Evolutionary conservation across 2,888 invertebrate genomes (phyloP), one percentile per base, ranked within the genome.

Genomic region (Ditylenchus weischeri): DNA sequence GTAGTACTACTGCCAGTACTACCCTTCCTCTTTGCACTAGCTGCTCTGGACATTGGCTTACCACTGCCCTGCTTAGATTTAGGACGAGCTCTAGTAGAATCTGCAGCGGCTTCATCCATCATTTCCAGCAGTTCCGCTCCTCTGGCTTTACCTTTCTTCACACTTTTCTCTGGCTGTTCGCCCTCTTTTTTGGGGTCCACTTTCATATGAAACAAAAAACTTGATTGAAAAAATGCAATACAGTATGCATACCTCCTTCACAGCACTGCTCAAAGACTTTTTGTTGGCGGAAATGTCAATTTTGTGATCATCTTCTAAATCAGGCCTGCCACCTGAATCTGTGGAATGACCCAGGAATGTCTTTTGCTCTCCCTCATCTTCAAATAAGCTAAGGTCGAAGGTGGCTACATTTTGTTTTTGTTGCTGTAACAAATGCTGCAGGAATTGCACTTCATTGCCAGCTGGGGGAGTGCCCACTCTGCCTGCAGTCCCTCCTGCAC

Each of bases 41-140:
- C 68, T 48, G 57, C 74, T 38, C 74, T 54, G 43, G 43, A 43
- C 11, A 43, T 10, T 10, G 43, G 43, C 8, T 43, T 43, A 43
- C 43, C 36, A 43, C 43, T 43, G 19, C 59, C 11, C 15, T 36
- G 19, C 29, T 38, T 38, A 5, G 43, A 35, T 29, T 35, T 59
- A 19, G 36, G 36, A 19, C n/a, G 19, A 29, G 59, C 13, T 59
- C 36, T 11, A 38, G 59, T 13, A 8, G 23, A 15, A 29, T 23
- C 43, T 19, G 62, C 21, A 0, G 72, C 74, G 4, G 79, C 78
- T 57, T 81, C 80, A 62, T 83, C 83, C 79, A 83, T 75, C 72
- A 83, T 65, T 35, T 77, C 75, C 48, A 82, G 69, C 69, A 83
- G 65, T 60, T 76, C 76, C 7, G 75, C 75, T 11, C 83, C 83